Evolutionary conservation across 2,888 invertebrate genomes (phyloP).

Genomic region (Tribolium freemani): DNA sequence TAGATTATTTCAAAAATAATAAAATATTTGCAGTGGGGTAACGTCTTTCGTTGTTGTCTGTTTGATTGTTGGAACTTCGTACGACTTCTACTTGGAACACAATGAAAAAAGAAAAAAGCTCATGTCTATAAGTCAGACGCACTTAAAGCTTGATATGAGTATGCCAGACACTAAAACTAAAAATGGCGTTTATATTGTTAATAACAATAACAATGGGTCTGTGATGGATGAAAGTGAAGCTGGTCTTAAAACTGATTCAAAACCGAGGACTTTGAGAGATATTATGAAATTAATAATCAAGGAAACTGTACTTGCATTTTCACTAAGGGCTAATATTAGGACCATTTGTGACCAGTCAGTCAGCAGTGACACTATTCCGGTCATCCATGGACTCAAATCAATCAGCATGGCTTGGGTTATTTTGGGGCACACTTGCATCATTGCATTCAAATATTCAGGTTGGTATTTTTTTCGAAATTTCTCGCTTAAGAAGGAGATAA

Average conservation of each 20-base stretch:
- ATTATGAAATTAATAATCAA: constrained; percentile 73
- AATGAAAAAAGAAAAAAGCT: constrained; percentile 67
- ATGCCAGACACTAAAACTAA: constrained; percentile 64
- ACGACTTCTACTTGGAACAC: constrained; percentile 77
- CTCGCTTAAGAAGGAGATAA: no score
- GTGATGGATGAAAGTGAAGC: constrained; percentile 35
- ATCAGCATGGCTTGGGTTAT: constrained; percentile 78
- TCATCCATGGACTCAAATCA: constrained; percentile 76
- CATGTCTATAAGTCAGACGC: constrained; percentile 49
- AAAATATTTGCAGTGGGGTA: constrained; percentile 70
- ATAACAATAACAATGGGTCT: constrained; percentile 55
- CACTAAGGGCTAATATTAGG: constrained; percentile 82
- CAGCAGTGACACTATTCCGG: constrained; percentile 84
- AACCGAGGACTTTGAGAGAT: constrained; percentile 30
- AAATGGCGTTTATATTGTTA: constrained; percentile 63
- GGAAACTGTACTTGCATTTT: constrained; percentile 83
- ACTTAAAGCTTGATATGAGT: constrained; percentile 60
- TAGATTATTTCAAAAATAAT: no score
- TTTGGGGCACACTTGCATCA: constrained; percentile 82
- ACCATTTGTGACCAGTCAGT: constrained; percentile 85
- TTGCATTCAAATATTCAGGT: constrained; percentile 86
- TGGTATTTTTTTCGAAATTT: no score
- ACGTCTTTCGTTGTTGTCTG: constrained; percentile 71
- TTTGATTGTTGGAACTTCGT: constrained; percentile 78
- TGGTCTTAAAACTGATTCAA: constrained; percentile 28